Evolutionary conservation across 2,797 vertebrate species (phyloP).

Genomic region (Falco berigora): DNA sequence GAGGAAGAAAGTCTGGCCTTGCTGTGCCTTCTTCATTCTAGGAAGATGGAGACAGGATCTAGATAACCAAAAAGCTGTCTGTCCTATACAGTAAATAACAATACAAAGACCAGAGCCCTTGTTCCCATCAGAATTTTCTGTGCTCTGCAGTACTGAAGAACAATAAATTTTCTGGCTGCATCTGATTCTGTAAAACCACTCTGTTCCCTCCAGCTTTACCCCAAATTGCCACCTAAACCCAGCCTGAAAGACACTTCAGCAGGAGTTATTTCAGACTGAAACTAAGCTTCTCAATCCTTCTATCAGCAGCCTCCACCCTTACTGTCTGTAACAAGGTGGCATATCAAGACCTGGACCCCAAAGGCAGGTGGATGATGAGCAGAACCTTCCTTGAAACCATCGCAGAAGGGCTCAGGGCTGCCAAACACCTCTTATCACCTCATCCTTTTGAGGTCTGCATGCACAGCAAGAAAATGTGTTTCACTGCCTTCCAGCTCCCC

Average conservation of each 20-base stretch:
- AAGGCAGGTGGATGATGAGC: not conserved
- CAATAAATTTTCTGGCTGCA: not conserved
- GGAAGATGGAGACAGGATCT: not conserved
- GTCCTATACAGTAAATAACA: not conserved
- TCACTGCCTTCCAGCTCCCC: not conserved
- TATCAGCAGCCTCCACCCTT: not conserved
- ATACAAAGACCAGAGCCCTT: not conserved
- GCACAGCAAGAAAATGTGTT: not conserved
- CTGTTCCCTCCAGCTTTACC: not conserved
- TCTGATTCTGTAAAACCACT: not conserved
- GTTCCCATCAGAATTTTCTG: not conserved
- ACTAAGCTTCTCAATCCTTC: not conserved
- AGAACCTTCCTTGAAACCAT: not conserved
- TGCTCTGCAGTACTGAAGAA: not conserved
- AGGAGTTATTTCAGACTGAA: not conserved
- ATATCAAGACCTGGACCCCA: not conserved
- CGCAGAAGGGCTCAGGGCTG: accelerated
- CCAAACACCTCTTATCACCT: not conserved
- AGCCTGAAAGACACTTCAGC: not conserved
- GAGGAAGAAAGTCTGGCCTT: not conserved
- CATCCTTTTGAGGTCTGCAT: not conserved
- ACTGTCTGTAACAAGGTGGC: not conserved
- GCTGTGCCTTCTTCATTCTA: not conserved
- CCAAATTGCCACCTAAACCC: not conserved
- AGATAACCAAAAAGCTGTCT: not conserved